A percentile compares a stretch with the other conserved stretches of the same genome.
phyloP scores from a whole-genome alignment of 2,888 invertebrate species.

The Drosophila nr. medialis region DNA sequence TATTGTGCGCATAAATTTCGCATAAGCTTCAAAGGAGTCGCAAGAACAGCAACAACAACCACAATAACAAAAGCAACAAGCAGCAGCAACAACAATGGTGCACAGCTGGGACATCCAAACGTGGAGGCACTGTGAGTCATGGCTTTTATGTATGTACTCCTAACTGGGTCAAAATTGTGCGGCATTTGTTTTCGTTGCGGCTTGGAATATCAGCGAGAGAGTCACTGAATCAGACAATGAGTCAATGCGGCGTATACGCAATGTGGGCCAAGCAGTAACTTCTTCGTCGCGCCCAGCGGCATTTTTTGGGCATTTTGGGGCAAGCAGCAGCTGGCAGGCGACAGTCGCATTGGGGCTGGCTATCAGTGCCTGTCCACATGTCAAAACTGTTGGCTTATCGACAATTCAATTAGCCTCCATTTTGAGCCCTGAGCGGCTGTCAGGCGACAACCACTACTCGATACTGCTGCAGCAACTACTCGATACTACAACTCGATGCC shows the following conservation, averaged over 20 bases:
- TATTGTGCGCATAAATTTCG: constrained; percentile 79
- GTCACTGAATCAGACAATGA: constrained; percentile 44
- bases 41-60: constrained; percentile 33
- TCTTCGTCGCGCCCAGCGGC: constrained; percentile 51
- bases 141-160: constrained; percentile 28
- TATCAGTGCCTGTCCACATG: constrained; percentile 57
- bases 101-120: constrained; percentile 73
- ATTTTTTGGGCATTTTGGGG: neutral
- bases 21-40: constrained; percentile 75
- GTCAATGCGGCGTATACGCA: constrained; percentile 75
- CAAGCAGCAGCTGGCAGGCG: neutral
- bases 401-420: constrained; percentile 77
- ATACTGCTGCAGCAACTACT: constrained; percentile 7
- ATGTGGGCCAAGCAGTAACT: constrained; percentile 66
- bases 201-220: constrained; percentile 40
- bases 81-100: constrained; percentile 26
- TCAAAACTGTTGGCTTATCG: constrained; percentile 78
- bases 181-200: constrained; percentile 37
- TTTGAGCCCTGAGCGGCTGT: constrained; percentile 64
- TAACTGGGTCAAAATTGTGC: constrained; percentile 69
- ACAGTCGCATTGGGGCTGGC: constrained; percentile 9
- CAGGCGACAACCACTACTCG: constrained; percentile 29
- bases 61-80: constrained; percentile 24
- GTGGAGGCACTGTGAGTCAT: constrained; percentile 68
- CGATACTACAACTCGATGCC: constrained; percentile 12